Evolutionary conservation across 2,888 invertebrate genomes (phyloP).

Genomic region (Stomorhina lunata): DNA sequence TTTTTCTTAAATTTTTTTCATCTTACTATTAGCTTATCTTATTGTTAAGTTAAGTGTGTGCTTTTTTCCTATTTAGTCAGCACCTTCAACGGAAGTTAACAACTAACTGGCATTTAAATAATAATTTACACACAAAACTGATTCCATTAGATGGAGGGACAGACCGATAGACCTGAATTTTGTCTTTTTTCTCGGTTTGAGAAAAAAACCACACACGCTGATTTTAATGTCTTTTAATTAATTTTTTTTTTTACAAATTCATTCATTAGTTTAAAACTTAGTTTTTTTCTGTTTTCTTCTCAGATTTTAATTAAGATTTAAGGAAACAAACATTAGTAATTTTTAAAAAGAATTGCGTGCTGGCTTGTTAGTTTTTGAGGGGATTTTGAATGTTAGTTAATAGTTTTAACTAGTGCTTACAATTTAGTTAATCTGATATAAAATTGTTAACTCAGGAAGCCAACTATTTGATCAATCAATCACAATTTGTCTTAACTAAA

Average conservation of each 20-base stretch:
- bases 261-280: slow-evolving; percentile 43
- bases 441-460: too few species aligned
- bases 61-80: slow-evolving; percentile 46
- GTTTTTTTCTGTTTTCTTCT: background rate
- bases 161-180: background rate
- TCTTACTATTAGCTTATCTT: background rate
- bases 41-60: slow-evolving; percentile 10
- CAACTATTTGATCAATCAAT: too few species aligned
- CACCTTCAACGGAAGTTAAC: slow-evolving; percentile 61
- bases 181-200: background rate
- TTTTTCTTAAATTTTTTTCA: too few species aligned
- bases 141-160: background rate
- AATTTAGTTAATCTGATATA: too few species aligned
- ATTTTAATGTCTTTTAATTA: slow-evolving; percentile 51
- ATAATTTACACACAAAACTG: slow-evolving; percentile 33
- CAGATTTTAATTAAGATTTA: slow-evolving; percentile 57
- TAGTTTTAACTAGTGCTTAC: too few species aligned
- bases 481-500: too few species aligned
- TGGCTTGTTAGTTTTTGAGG: slow-evolving; percentile 4
- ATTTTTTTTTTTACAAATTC: slow-evolving; percentile 54
- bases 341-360: slow-evolving; percentile 23
- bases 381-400: slow-evolving; percentile 20
- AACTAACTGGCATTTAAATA: slow-evolving; percentile 41
- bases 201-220: slow-evolving; percentile 45
- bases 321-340: background rate